These are phyloP conservation scores for Pangasius djambal DNA, from an alignment of 2,797 vertebrate genomes.

Conservation along the genomic window DNA sequence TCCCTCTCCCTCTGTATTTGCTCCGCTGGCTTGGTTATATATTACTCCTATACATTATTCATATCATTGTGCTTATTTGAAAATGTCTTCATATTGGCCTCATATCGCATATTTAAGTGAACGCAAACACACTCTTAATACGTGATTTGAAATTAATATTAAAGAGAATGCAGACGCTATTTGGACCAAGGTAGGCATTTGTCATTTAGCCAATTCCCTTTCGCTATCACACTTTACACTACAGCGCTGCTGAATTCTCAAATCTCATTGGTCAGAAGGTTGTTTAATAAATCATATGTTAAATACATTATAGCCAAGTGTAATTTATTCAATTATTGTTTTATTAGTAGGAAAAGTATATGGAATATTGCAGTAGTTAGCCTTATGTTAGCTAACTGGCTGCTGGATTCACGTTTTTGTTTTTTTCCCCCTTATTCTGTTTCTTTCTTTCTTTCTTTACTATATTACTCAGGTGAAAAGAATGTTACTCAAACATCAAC, in stretches of 20 bases:
- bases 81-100: slow-evolving; percentile 16
- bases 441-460: background rate
- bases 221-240: background rate
- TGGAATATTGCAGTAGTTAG: background rate
- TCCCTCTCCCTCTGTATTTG: background rate
- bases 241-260: background rate
- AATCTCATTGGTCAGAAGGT: background rate
- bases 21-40: slow-evolving; percentile 12
- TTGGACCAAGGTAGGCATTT: background rate
- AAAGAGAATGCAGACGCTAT: background rate
- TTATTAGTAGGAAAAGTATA: background rate
- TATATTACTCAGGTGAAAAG: no score
- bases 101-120: background rate
- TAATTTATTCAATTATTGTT: background rate
- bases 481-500: background rate
- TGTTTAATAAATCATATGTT: background rate
- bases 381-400: background rate
- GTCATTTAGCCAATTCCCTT: background rate
- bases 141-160: background rate
- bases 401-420: background rate
- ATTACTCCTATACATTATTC: slow-evolving; percentile 26
- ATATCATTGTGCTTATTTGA: background rate
- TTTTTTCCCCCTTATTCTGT: background rate
- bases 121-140: background rate
- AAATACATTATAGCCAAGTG: background rate